These are phyloP conservation scores for Piliocolobus tephrosceles DNA, from an alignment of 2,113 vertebrate genomes.

Conservation along the genomic window DNA sequence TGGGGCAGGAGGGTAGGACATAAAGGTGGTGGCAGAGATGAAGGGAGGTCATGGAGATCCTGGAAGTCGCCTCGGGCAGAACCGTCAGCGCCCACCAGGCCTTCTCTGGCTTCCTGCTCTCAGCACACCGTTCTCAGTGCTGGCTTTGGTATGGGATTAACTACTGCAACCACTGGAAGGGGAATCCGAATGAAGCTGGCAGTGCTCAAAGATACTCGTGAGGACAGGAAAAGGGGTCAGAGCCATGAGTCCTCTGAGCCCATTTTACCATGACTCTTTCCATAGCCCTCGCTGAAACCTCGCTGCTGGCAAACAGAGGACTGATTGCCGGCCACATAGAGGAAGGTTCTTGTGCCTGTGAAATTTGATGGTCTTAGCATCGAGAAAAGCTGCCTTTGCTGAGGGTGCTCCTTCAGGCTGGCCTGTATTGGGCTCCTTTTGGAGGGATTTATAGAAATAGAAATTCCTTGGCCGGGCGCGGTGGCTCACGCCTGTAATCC, in stretches of 20 bases:
- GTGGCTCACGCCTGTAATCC: no score
- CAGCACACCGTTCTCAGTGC: neutral
- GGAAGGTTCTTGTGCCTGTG: neutral
- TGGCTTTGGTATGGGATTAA: neutral
- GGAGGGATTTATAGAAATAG: no score
- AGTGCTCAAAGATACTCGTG: constrained; percentile 28
- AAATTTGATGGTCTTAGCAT: neutral
- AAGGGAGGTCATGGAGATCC: neutral
- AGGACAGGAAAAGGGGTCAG: constrained; percentile 25
- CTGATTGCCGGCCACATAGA: rapidly evolving
- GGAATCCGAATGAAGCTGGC: neutral
- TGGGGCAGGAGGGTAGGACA: neutral
- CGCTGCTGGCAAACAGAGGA: neutral
- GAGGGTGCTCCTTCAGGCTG: rapidly evolving
- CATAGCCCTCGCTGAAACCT: neutral
- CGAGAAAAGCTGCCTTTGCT: neutral
- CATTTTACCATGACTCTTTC: neutral
- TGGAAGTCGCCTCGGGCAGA: rapidly evolving
- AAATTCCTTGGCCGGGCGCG: neutral
- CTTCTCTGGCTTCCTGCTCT: neutral
- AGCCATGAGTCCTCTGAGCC: neutral
- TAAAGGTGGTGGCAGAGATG: rapidly evolving
- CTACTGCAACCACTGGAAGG: neutral
- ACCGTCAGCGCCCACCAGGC: neutral
- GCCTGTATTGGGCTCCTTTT: rapidly evolving